A percentile compares a stretch with the other conserved stretches of the same genome.
phyloP scores from a whole-genome alignment of 1,140 invertebrate genomes.

The Neelides sp. region DNA sequence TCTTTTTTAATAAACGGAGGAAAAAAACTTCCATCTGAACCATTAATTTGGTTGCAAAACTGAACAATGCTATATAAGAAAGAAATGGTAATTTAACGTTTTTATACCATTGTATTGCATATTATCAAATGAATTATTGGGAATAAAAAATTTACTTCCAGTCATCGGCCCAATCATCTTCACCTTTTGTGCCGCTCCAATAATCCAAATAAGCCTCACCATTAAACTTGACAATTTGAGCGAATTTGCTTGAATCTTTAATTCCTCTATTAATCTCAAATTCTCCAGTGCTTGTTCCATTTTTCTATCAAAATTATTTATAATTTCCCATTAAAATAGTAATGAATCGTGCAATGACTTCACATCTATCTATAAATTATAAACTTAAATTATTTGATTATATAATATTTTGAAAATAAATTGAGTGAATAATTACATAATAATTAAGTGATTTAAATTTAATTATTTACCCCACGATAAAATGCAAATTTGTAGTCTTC shows the following conservation, averaged over 20 bases:
- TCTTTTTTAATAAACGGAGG: slow-evolving; percentile 46
- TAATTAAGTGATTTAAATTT: background rate
- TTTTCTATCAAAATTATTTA: too few relatives aligned
- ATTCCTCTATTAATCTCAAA: slow-evolving; percentile 54
- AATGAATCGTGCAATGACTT: too few relatives aligned
- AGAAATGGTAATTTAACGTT: too few relatives aligned
- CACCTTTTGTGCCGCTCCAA: slow-evolving; percentile 38
- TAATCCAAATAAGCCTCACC: slow-evolving; percentile 41
- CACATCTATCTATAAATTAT: too few relatives aligned
- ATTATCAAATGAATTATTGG: too few relatives aligned
- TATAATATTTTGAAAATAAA: background rate
- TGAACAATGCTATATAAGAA: too few relatives aligned
- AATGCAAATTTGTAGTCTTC: background rate
- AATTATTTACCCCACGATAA: slow-evolving; percentile 5
- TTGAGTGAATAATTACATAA: background rate
- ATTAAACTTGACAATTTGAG: slow-evolving; percentile 47
- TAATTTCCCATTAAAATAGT: too few relatives aligned
- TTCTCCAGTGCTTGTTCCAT: slow-evolving; percentile 41
- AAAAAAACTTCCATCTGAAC: slow-evolving; percentile 62
- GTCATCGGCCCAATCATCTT: too few relatives aligned
- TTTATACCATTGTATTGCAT: too few relatives aligned
- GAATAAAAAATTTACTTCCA: too few relatives aligned
- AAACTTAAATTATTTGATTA: background rate
- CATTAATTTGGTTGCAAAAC: slow-evolving; percentile 52
- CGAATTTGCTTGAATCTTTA: slow-evolving; percentile 51